Conservation (phyloP, 2,888 invertebrate species). For the Philereme transversata region DNA sequence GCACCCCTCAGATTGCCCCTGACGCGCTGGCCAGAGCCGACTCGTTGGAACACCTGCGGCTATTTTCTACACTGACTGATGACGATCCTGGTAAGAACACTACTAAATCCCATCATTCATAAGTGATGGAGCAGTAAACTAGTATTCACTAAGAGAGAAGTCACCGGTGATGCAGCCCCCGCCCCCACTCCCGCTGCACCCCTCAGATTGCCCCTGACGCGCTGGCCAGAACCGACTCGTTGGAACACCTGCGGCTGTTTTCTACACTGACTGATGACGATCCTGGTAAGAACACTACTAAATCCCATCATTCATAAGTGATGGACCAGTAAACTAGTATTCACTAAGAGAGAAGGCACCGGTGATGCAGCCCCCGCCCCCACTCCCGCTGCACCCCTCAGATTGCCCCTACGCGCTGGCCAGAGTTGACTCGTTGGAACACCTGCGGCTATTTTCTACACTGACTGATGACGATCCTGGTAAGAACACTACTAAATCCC, state of each 20-base stretch:
- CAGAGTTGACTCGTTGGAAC: too few species aligned
- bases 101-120: slow-evolving; percentile 86
- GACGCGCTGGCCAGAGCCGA: slow-evolving; percentile 91
- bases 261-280: too few species aligned
- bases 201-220: too few species aligned
- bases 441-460: too few species aligned
- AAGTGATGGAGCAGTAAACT: slow-evolving; percentile 92
- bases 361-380: slow-evolving; percentile 86
- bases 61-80: slow-evolving; percentile 74
- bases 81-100: slow-evolving; percentile 68
- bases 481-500: too few species aligned
- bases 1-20: slow-evolving; percentile 86
- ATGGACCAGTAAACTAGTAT: slow-evolving; percentile 93
- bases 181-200: slow-evolving; percentile 86
- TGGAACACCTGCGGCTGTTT: too few species aligned
- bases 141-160: slow-evolving; percentile 87
- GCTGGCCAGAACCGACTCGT: too few species aligned
- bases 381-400: slow-evolving; percentile 80
- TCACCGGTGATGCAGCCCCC: slow-evolving; percentile 83
- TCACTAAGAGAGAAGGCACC: slow-evolving; percentile 83
- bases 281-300: too few species aligned
- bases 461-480: too few species aligned
- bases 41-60: slow-evolving; percentile 87
- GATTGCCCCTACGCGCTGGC: too few species aligned
- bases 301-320: slow-evolving; percentile 88